These are phyloP conservation scores for Chelonus insularis DNA, from an alignment of 1,140 invertebrate genomes.

Conservation along the genomic window DNA sequence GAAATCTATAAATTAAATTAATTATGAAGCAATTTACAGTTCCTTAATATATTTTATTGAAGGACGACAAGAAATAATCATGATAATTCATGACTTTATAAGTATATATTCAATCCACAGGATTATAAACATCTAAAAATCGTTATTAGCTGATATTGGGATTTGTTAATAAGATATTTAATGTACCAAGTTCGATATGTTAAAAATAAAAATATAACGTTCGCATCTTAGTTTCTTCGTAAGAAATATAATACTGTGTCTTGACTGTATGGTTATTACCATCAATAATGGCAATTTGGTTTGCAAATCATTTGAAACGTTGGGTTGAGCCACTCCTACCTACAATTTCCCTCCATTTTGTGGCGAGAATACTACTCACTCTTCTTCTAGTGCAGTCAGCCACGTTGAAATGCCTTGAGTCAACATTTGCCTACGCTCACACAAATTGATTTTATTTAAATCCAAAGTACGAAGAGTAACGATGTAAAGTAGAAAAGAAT, in stretches of 20 bases:
- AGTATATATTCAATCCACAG: too few relatives aligned
- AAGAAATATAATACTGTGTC: constrained; percentile 20
- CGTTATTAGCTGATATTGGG: too few relatives aligned
- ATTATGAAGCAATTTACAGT: too few relatives aligned
- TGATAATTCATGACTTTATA: too few relatives aligned
- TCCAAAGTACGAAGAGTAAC: constrained; percentile 42
- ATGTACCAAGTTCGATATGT: too few relatives aligned
- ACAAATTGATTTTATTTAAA: constrained; percentile 59
- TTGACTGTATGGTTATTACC: constrained; percentile 58
- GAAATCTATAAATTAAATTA: too few relatives aligned
- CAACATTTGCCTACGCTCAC: constrained; percentile 57
- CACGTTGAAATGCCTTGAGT: constrained; percentile 57
- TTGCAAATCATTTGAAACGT: constrained; percentile 57
- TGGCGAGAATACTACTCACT: constrained; percentile 44
- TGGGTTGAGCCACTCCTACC: constrained; percentile 50
- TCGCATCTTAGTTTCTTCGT: neutral
- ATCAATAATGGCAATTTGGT: constrained; percentile 60
- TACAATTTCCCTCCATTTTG: constrained; percentile 58
- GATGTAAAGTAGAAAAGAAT: constrained; percentile 30
- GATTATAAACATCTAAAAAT: too few relatives aligned
- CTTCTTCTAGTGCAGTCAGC: constrained; percentile 44
- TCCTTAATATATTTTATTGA: too few relatives aligned
- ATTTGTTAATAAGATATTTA: too few relatives aligned
- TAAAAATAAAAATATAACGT: neutral
- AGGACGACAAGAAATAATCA: too few relatives aligned